Base-by-base conservation (phyloP, 2,797 vertebrate species). In the Emys orbicularis region DNA sequence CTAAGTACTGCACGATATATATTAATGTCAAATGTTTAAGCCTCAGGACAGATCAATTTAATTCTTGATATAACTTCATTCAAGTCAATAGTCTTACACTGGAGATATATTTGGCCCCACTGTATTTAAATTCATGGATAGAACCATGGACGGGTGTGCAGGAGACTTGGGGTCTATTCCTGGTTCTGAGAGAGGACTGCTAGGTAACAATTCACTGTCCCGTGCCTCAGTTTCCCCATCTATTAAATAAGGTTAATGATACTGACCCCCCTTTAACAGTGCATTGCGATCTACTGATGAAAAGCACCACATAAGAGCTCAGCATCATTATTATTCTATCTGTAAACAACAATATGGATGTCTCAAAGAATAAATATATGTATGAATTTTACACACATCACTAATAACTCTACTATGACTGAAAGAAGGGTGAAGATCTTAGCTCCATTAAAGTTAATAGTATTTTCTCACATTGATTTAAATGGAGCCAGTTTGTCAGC, bases 391-490 rank as follows among this genome's bases (percentile, higher is more conserved):
- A 59, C 7, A 90, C 34, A 31, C 27, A 18, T 8, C 79, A 49
- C 37, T 92, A 86, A 65, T 83, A 89, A 41, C 6, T 5, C 25
- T 19, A 5, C 2, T 68, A 2, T 68, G 92, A 86, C 68, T 83
- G 83, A 83, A 96, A 86, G 56, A 91, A 77, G 3, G 31, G 21
- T 76, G 72, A 93, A 89, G 95, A 81, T 56, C 4, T 1, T 90
- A 3, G 37, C 74, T 83, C 5, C 2, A 86, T 76, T 76, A 79
- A 76, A 88, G 86, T 18, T 23, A 68, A 50, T 49, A 31, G 4
- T 13, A 79, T 53, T 8, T 83, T 86, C 88, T 96, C 80, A 54
- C 41, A 41, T 1, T 0, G 3, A 8, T 90, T 56, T 56, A 89
- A 79, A 89, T 84, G 57, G 86, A 94, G 52, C 2, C 31, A 92